phyloP scores from a whole-genome alignment of 2,113 vertebrate species.

The Otocyon megalotis region DNA sequence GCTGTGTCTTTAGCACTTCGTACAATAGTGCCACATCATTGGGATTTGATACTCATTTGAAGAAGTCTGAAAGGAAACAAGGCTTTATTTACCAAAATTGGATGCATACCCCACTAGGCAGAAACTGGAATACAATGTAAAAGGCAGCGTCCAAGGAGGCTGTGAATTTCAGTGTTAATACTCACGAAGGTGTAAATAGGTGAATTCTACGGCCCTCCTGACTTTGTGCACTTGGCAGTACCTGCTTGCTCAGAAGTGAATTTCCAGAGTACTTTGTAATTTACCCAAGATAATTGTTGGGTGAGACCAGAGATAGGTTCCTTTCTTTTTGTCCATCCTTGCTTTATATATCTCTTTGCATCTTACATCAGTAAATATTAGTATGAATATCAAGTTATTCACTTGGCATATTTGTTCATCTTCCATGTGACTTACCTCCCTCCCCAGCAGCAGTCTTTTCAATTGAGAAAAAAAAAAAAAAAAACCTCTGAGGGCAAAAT shows the following conservation, averaged over 20 bases:
- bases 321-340: background rate
- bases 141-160: background rate
- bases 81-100: slow-evolving; percentile 18
- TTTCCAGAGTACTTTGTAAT: background rate
- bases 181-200: background rate
- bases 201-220: too few species aligned
- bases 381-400: too few species aligned
- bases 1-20: background rate
- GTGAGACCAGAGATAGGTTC: background rate
- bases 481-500: background rate
- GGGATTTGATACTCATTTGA: background rate
- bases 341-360: background rate
- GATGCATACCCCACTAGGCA: background rate
- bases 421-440: background rate
- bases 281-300: background rate
- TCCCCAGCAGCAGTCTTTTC: background rate
- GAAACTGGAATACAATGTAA: background rate
- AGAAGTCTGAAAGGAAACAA: background rate
- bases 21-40: background rate
- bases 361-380: background rate
- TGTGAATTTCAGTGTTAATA: background rate
- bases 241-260: background rate
- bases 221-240: background rate
- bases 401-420: too few species aligned
- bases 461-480: background rate